These are phyloP conservation scores for Platyrinchus mystaceus DNA, from an alignment of 2,797 vertebrate genomes.

Conservation along the genomic window DNA sequence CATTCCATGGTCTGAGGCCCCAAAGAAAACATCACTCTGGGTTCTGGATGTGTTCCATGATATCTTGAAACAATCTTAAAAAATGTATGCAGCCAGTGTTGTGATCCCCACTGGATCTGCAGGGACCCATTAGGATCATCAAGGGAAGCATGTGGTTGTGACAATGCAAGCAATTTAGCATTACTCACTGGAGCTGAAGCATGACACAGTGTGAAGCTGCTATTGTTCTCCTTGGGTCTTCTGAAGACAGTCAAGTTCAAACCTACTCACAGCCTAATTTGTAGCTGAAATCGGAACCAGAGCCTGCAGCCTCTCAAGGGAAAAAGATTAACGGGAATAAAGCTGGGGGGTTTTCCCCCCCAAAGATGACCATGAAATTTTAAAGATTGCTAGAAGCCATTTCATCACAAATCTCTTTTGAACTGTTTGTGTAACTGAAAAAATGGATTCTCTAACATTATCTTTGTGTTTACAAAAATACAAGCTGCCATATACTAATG, in stretches of 20 bases:
- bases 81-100: neutral
- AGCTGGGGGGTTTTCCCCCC: neutral
- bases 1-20: neutral
- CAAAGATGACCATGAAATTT: neutral
- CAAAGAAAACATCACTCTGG: constrained; percentile 44
- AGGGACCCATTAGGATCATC: constrained; percentile 46
- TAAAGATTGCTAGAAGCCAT: constrained; percentile 1
- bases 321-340: neutral
- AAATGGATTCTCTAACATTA: neutral
- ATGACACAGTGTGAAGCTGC: neutral
- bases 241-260: neutral
- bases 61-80: constrained; percentile 30
- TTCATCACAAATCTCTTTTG: neutral
- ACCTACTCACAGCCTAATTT: neutral
- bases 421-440: neutral
- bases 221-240: constrained; percentile 21
- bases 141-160: neutral
- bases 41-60: constrained; percentile 24
- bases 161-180: constrained; percentile 30
- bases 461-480: neutral
- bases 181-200: constrained; percentile 41
- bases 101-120: neutral
- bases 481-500: neutral
- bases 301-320: neutral
- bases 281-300: neutral